phyloP scores from a whole-genome alignment of 1,140 invertebrate species.

The Phymorhynchus buccinoides region DNA sequence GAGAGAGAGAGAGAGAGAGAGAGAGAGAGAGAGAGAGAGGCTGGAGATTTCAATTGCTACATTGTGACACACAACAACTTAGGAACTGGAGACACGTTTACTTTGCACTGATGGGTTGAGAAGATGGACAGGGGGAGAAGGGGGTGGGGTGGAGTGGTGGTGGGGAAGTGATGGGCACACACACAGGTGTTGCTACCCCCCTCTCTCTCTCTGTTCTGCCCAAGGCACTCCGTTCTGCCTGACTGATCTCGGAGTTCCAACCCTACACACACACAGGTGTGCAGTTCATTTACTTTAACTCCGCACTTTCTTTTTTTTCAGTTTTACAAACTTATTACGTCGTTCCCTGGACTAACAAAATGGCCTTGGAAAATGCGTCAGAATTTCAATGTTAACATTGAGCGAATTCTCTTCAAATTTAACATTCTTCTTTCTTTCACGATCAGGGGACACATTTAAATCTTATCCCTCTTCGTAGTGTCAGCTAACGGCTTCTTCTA shows the following conservation, averaged over 20 bases:
- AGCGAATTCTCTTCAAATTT: too few relatives aligned
- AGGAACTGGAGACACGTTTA: too few relatives aligned
- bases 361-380: too few relatives aligned
- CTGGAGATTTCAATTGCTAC: background rate
- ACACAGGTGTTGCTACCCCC: background rate
- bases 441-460: too few relatives aligned
- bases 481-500: too few relatives aligned
- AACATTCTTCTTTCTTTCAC: too few relatives aligned
- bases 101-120: background rate
- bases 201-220: background rate
- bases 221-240: background rate
- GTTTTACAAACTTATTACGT: background rate
- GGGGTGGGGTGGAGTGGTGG: background rate
- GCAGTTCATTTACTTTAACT: background rate
- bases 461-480: too few relatives aligned
- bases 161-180: background rate
- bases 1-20: too few relatives aligned
- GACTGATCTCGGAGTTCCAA: background rate
- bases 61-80: too few relatives aligned
- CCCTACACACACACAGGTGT: background rate
- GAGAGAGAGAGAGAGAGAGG: background rate
- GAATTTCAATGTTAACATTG: too few relatives aligned
- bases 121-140: background rate
- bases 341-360: background rate
- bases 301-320: too few relatives aligned